Percentiles rank a stretch among this genome's conserved stretches.
phyloP scores from a whole-genome alignment of 2,797 vertebrate genomes.

The Adrianichthys oophorus region DNA sequence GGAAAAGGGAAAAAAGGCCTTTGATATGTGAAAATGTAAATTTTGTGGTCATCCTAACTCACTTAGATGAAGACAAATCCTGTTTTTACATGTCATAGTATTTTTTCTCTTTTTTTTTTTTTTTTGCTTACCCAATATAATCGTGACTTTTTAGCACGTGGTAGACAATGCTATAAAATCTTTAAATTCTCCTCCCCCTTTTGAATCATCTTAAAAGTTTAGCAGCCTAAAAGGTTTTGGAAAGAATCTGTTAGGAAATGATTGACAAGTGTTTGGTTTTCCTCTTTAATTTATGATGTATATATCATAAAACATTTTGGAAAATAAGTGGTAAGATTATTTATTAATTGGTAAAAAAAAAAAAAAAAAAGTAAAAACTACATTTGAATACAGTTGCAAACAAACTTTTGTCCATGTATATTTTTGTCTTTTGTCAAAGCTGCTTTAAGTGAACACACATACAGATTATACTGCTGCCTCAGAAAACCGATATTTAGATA shows the following conservation, averaged over 20 bases:
- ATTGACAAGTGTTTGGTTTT: conserved; percentile 78
- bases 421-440: conserved; percentile 29
- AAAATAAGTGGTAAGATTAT: conserved; percentile 91
- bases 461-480: conserved; percentile 8
- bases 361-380: conserved; percentile 58
- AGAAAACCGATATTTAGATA: conserved; percentile 16
- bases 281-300: conserved; percentile 96
- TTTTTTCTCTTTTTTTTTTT: conserved; percentile 23
- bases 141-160: conserved; percentile 25
- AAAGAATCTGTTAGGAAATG: conserved; percentile 3
- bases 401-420: conserved; percentile 33
- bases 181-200: conserved; percentile 23
- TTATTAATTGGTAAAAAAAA: conserved; percentile 90
- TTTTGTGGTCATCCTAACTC: conserved; percentile 25
- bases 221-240: conserved; percentile 54
- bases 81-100: conserved; percentile 54
- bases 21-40: conserved; percentile 56
- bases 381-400: conserved; percentile 85
- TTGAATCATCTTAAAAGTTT: conserved; percentile 29
- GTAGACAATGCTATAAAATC: conserved; percentile 25
- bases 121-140: conserved; percentile 33
- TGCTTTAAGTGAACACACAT: conserved; percentile 12
- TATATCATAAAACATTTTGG: conserved; percentile 79
- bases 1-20: conserved; percentile 25
- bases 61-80: conserved; percentile 17